A percentile compares a stretch with the other conserved stretches of the same genome.
Evolutionary conservation across 2,113 vertebrate genomes (phyloP).

Genomic region (Peucedramus taeniatus): DNA sequence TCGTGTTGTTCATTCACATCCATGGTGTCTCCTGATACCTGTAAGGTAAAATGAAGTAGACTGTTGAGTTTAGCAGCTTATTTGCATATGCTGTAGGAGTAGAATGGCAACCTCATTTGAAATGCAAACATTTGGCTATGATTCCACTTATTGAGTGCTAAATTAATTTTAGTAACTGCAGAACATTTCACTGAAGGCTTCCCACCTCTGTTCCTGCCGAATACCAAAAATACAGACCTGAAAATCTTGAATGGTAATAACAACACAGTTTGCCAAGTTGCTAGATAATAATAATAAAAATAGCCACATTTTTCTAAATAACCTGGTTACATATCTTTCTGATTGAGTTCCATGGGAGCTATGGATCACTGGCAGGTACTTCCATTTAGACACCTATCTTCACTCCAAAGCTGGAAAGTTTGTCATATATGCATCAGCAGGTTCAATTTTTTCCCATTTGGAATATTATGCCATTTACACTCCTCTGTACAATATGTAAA

Average conservation of each 20-base stretch:
- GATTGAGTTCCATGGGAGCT: background rate
- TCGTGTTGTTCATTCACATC: background rate
- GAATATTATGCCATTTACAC: background rate
- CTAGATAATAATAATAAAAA: background rate
- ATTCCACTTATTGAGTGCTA: slow-evolving; percentile 7
- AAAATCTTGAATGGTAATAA: background rate
- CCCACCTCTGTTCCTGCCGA: slow-evolving; percentile 1
- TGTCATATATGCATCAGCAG: background rate
- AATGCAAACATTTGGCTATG: background rate
- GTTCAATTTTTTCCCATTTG: background rate
- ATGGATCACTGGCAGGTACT: background rate
- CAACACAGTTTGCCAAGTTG: background rate
- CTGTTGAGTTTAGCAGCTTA: background rate
- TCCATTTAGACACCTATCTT: background rate
- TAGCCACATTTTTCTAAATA: background rate
- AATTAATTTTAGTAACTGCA: slow-evolving; percentile 1
- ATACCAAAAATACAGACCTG: slow-evolving; percentile 5
- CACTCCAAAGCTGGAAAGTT: background rate
- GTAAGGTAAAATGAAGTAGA: background rate
- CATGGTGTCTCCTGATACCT: background rate
- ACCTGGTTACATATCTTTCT: background rate
- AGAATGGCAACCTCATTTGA: background rate
- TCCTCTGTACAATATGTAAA: slow-evolving; percentile 13
- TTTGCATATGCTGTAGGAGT: background rate
- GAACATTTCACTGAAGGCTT: slow-evolving; percentile 3